Conservation (phyloP, 2,888 invertebrate species). For the Drosophila eohydei region DNA sequence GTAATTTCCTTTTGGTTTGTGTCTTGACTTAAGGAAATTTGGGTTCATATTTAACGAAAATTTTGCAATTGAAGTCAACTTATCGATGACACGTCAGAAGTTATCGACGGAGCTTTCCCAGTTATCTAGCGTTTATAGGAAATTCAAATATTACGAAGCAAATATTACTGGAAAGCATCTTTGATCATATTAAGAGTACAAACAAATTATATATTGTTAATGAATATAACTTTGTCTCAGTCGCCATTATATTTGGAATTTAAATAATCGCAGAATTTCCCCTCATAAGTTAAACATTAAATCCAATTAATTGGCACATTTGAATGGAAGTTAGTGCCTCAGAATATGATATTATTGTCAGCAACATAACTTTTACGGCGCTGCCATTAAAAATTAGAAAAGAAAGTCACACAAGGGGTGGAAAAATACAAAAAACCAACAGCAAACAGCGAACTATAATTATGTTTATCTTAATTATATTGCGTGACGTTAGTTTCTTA, state of each 20-base stretch:
- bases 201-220: not conserved
- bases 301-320: constrained; percentile 10
- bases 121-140: not conserved
- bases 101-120: not conserved
- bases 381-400: constrained; percentile 59
- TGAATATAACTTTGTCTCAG: not conserved
- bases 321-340: not conserved
- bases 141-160: not conserved
- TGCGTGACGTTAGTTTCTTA: constrained; percentile 77
- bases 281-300: not conserved
- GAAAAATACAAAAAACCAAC: constrained; percentile 34
- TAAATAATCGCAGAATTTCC: not conserved
- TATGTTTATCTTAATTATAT: constrained; percentile 81
- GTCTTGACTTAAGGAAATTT: not conserved
- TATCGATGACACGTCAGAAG: not conserved
- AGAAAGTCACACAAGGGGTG: constrained; percentile 23
- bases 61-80: no score
- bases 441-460: constrained; percentile 70
- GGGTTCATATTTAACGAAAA: not conserved
- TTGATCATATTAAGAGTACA: not conserved
- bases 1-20: not conserved
- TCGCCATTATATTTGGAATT: no score
- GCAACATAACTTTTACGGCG: constrained; percentile 51
- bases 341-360: constrained; percentile 22
- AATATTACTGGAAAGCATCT: not conserved